phyloP scores from a whole-genome alignment of 2,113 vertebrate genomes.

The Macrotus californicus region DNA sequence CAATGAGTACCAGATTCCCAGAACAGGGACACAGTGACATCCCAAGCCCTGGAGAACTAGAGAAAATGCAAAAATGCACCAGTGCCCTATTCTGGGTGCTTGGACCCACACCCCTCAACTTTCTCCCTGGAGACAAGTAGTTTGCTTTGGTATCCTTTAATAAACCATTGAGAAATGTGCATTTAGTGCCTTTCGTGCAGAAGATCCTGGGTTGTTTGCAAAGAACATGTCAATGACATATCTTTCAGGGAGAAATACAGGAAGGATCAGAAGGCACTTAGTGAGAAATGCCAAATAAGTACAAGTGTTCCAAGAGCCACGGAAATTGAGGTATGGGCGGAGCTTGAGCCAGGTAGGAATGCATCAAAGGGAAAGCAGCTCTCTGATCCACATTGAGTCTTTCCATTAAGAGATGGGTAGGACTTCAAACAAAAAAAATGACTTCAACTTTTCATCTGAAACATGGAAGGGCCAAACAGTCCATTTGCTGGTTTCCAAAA shows the following conservation, averaged over 20 bases:
- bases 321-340: background rate
- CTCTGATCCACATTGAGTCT: background rate
- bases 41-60: background rate
- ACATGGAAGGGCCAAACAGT: background rate
- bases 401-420: background rate
- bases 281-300: background rate
- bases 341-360: fast-evolving
- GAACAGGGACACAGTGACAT: background rate
- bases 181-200: background rate
- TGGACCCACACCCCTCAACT: background rate
- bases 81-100: background rate
- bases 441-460: background rate
- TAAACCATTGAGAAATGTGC: background rate
- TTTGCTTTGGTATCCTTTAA: background rate
- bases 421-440: background rate
- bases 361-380: background rate
- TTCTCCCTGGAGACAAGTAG: background rate
- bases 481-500: background rate
- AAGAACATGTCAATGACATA: background rate
- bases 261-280: background rate
- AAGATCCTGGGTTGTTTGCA: background rate
- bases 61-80: background rate
- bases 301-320: background rate
- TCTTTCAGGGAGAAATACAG: background rate
- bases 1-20: background rate